Evolutionary conservation across 1,140 invertebrate genomes (phyloP), one percentile per base, ranked within the genome.

Genomic region (Rhynchophorus ferrugineus): DNA sequence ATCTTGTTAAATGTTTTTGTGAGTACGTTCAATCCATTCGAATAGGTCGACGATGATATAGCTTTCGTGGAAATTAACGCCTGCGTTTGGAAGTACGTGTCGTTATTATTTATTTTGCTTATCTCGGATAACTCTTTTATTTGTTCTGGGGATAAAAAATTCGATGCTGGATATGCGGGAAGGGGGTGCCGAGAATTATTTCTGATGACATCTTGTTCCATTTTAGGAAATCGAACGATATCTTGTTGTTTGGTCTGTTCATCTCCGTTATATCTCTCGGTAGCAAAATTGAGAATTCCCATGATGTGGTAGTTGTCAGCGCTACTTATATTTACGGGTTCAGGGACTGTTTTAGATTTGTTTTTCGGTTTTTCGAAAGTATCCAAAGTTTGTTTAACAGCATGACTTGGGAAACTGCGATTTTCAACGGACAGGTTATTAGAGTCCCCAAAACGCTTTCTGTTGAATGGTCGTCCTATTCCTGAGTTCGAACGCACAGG

Each of bases 1-100:
- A 70, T 61, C 65, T 81, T 83, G 42, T 79, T 80, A 35, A 77
- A 76, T 6, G 80, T 74, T 70, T 83, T 84, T 0, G 80, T 84
- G 38, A 82, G 59, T 50, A 84, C 76, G 64, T 78, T 75, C 43
- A 84, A 75, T 2, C 81, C 80, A 24, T 80, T 78, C n/a, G 77
- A 73, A 61, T 79, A 82, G 20, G 80, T 58, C 1, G 72, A 77
- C 3, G 69, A 72, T 19, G 75, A 73, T 42, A 78, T 73, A 8
- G 75, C 76, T 70, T 78, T 78, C 1, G 73, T 76, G 19, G 75
- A 77, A 54, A 78, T 77, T 17, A 75, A 64, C 22, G 72, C 66
- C 46, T 73, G 61, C 22, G 60, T 57, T 35, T 74, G 51, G 68
- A 69, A 39, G 65, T 70, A 61, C 72, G 71, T 53, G 66, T 71